A percentile compares a stretch with the other conserved stretches of the same genome.
phyloP scores from a whole-genome alignment of 2,888 invertebrate genomes.

The Antheraea yamamai region DNA sequence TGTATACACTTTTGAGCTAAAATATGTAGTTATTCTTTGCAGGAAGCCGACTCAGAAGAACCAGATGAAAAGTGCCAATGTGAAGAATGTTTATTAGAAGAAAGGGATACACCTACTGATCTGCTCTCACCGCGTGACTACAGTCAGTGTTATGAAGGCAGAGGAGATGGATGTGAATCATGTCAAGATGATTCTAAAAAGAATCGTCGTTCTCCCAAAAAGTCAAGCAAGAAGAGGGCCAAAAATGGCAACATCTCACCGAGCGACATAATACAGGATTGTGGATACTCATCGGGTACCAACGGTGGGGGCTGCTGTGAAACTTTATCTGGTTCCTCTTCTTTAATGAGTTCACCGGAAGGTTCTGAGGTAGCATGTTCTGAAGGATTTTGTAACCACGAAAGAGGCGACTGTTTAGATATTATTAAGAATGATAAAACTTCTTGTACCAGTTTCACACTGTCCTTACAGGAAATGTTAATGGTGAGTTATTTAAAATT shows the following conservation, averaged over 20 bases:
- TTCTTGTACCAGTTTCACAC: slow-evolving; percentile 78
- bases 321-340: slow-evolving; percentile 87
- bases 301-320: slow-evolving; percentile 86
- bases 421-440: slow-evolving; percentile 65
- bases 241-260: slow-evolving; percentile 83
- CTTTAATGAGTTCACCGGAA: slow-evolving; percentile 92
- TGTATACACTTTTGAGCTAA: not conserved
- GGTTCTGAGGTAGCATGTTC: slow-evolving; percentile 95
- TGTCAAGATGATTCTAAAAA: slow-evolving; percentile 75
- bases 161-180: slow-evolving; percentile 61
- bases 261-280: slow-evolving; percentile 89
- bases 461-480: slow-evolving; percentile 89
- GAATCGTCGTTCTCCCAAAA: slow-evolving; percentile 67
- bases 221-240: slow-evolving; percentile 58
- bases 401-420: slow-evolving; percentile 78
- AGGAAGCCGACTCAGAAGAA: slow-evolving; percentile 77
- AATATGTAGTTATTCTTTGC: slow-evolving; percentile 17
- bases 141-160: slow-evolving; percentile 57
- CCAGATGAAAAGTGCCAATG: slow-evolving; percentile 78
- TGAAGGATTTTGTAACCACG: slow-evolving; percentile 93
- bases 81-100: slow-evolving; percentile 72
- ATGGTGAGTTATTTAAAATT: slow-evolving; percentile 80
- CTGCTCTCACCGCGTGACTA: slow-evolving; percentile 65
- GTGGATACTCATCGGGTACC: slow-evolving; percentile 93
- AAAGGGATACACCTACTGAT: slow-evolving; percentile 71